Conservation (phyloP, 1,140 invertebrate species). For the Pteromalus puparum region DNA sequence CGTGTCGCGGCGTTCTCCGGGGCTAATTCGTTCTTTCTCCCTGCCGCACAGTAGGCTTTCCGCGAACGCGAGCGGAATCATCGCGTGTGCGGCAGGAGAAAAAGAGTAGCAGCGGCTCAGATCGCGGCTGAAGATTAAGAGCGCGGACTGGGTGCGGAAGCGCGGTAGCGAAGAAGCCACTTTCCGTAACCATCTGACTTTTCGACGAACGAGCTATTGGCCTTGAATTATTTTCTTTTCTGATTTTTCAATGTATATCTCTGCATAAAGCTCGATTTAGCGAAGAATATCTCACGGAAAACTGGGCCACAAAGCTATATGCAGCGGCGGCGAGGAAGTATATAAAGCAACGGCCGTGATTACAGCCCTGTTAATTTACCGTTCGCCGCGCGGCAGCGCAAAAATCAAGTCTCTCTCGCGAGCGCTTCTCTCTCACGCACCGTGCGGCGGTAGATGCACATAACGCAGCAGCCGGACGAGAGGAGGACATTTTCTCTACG, state of each 20-base stretch:
- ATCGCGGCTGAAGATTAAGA: not conserved
- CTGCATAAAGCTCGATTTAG: no score
- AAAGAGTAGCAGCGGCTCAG: not conserved
- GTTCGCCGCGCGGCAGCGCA: conserved; percentile 22
- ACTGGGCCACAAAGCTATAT: not conserved
- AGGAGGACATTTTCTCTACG: conserved; percentile 63
- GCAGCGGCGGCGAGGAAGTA: conserved; percentile 1
- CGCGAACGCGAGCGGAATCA: not conserved
- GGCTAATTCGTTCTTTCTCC: not conserved
- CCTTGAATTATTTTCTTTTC: not conserved
- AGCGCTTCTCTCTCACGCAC: not conserved
- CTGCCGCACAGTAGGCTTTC: not conserved
- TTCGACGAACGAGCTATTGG: conserved; percentile 53
- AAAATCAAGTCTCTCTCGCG: conserved; percentile 31
- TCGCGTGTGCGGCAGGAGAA: not conserved
- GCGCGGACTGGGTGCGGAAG: conserved; percentile 29
- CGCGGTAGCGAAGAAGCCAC: conserved; percentile 60
- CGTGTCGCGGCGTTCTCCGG: not conserved
- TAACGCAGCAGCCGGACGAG: not conserved
- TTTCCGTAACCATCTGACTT: conserved; percentile 64
- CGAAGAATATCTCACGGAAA: not conserved
- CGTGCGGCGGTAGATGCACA: not conserved
- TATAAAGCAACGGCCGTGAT: conserved; percentile 24
- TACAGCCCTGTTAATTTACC: conserved; percentile 43
- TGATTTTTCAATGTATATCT: conserved; percentile 54